Conservation (phyloP, 2,113 vertebrate genomes). For the Otis tarda region DNA sequence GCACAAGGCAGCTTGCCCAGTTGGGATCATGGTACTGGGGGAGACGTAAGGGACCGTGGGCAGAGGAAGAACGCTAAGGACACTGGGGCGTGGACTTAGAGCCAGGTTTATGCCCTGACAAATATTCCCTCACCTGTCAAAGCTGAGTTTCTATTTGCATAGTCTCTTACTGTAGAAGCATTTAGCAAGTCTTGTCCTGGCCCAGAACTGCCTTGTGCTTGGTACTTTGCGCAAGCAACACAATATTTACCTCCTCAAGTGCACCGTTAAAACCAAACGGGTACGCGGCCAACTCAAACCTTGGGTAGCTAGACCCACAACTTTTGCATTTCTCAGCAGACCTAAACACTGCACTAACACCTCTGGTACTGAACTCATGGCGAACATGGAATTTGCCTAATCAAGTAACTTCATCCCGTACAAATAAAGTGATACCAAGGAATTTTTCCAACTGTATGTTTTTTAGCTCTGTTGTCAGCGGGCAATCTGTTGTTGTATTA, state of each 20-base stretch:
- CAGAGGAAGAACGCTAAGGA: not conserved
- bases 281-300: not conserved
- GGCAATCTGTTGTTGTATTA: not conserved
- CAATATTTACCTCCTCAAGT: not conserved
- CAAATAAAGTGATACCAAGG: not conserved
- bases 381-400: not conserved
- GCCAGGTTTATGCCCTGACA: not conserved
- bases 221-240: not conserved
- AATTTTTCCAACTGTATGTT: not conserved
- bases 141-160: not conserved
- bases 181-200: not conserved
- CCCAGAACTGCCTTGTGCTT: not conserved
- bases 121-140: not conserved
- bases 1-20: not conserved
- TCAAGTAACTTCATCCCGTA: not conserved
- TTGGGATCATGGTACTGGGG: not conserved
- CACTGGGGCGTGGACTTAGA: accelerated
- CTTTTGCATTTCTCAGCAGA: slow-evolving; percentile 52
- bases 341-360: slow-evolving; percentile 10
- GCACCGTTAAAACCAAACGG: not conserved
- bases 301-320: not conserved
- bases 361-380: not conserved
- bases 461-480: not conserved
- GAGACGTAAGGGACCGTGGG: not conserved
- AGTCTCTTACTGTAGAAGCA: not conserved